A percentile compares a stretch with the other conserved stretches of the same genome.
These are phyloP conservation scores for Labeo calbasu DNA, from an alignment of 2,797 vertebrate species.

Conservation along the genomic window DNA sequence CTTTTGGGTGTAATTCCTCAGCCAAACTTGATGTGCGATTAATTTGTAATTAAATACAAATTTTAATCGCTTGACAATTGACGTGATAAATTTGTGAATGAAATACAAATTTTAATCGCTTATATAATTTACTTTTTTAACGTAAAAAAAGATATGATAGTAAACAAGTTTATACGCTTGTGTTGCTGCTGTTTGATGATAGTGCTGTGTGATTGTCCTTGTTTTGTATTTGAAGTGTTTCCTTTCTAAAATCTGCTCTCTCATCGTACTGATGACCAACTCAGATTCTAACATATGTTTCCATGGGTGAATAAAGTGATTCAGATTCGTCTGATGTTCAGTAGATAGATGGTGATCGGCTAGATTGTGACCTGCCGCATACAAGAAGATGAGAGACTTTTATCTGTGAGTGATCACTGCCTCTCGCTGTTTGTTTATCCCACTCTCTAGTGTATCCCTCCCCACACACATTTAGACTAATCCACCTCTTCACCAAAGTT, in stretches of 20 bases:
- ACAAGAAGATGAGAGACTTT: conserved; percentile 45
- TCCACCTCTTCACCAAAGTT: neutral
- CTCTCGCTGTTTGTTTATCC: conserved; percentile 47
- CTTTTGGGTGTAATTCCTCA: too few species aligned
- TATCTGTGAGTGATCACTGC: conserved; percentile 52
- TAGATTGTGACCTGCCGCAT: neutral
- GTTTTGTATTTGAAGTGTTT: conserved; percentile 17
- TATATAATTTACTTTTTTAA: neutral
- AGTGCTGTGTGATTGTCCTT: neutral
- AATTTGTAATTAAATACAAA: neutral
- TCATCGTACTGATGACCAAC: neutral
- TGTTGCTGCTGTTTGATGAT: neutral
- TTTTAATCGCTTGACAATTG: neutral
- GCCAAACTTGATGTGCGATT: neutral
- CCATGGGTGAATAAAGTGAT: conserved; percentile 9
- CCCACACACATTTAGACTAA: conserved; percentile 10
- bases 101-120: neutral
- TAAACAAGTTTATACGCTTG: neutral
- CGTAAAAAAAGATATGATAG: neutral
- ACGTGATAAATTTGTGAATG: neutral
- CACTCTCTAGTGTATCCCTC: conserved; percentile 1
- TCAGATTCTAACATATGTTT: neutral
- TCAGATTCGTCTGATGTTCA: conserved; percentile 17
- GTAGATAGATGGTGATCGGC: conserved; percentile 4
- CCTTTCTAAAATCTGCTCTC: neutral